Conservation (phyloP, 2,113 vertebrate genomes). For the Ammospiza nelsoni region DNA sequence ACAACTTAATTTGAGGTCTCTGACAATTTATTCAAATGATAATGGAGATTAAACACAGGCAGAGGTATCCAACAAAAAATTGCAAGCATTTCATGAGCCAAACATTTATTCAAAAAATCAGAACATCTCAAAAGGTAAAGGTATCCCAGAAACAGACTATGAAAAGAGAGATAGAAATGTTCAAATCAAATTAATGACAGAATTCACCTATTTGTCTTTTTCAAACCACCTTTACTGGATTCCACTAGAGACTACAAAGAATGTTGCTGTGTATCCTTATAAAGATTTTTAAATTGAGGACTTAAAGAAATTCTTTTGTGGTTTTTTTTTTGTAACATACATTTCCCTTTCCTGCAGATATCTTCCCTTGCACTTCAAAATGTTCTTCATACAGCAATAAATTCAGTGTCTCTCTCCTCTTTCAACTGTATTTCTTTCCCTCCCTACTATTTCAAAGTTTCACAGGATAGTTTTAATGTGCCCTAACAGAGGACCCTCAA, state of each 20-base stretch:
- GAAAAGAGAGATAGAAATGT: background rate
- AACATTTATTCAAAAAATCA: background rate
- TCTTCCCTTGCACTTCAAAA: background rate
- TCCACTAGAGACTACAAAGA: background rate
- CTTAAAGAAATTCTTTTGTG: background rate
- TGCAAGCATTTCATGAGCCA: background rate
- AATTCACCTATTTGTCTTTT: background rate
- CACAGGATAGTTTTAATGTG: conserved; percentile 36
- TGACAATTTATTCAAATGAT: background rate
- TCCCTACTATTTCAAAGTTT: conserved; percentile 40
- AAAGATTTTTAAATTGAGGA: background rate
- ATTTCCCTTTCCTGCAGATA: background rate
- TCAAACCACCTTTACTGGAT: background rate
- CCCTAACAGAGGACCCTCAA: conserved; percentile 40
- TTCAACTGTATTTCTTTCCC: conserved; percentile 1
- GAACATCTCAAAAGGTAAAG: background rate
- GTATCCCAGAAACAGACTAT: background rate
- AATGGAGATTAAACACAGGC: background rate
- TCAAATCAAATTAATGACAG: background rate
- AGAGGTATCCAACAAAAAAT: background rate
- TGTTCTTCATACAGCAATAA: background rate
- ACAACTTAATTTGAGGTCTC: background rate
- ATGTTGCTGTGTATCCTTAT: background rate
- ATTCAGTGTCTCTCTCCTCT: background rate
- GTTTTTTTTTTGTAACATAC: background rate